Conservation (phyloP, 2,113 vertebrate species). For the Cinclus mexicanus region DNA sequence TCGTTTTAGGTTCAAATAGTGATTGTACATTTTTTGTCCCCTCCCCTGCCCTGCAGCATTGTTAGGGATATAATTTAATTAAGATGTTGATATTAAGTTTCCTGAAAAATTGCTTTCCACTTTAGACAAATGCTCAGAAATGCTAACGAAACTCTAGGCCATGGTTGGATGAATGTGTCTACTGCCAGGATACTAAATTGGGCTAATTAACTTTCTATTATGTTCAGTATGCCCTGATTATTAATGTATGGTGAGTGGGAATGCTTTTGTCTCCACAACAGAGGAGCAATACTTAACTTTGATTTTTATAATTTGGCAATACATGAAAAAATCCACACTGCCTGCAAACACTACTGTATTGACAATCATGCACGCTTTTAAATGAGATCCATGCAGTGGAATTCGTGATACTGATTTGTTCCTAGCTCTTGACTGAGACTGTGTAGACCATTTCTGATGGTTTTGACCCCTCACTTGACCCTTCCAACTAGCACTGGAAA, state of each 20-base stretch:
- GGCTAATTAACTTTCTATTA: not conserved
- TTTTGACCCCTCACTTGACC: not conserved
- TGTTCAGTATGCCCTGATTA: not conserved
- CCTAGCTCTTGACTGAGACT: not conserved
- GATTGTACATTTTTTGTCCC: not conserved
- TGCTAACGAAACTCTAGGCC: not conserved
- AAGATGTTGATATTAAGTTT: not conserved
- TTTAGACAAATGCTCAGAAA: not conserved
- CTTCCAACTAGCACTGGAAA: not conserved
- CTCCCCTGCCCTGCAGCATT: not conserved
- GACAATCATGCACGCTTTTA: not conserved
- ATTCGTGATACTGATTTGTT: not conserved
- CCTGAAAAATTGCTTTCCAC: not conserved
- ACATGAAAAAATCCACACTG: not conserved
- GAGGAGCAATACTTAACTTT: not conserved
- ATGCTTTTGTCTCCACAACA: not conserved
- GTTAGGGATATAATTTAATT: not conserved
- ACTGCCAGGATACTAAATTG: not conserved
- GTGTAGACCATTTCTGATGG: not conserved
- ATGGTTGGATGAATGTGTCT: not conserved
- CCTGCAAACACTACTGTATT: not conserved
- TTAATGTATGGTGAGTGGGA: not conserved
- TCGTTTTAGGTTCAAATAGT: not conserved
- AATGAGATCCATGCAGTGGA: not conserved
- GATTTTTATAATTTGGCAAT: not conserved